phyloP scores from a whole-genome alignment of 1,140 invertebrate species.

The Battus philenor region DNA sequence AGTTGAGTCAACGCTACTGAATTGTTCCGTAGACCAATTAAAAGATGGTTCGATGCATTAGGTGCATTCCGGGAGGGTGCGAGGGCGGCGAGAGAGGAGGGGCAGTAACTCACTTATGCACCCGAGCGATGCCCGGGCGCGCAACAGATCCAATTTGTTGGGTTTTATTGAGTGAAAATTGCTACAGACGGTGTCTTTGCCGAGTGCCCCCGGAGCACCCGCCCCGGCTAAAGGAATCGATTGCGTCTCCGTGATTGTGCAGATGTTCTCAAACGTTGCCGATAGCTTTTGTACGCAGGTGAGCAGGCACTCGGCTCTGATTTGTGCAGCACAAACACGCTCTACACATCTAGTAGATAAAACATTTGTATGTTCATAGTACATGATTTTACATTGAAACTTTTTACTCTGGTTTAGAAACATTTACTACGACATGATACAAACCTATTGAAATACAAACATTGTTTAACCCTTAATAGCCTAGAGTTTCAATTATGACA shows the following conservation, averaged over 20 bases:
- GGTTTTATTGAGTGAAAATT: slow-evolving; percentile 38
- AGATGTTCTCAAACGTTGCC: neutral
- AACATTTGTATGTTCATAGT: too few species aligned
- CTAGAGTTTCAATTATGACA: too few species aligned
- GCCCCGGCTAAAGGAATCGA: neutral
- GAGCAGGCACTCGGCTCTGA: too few species aligned
- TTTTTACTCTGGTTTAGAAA: too few species aligned
- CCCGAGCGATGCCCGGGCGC: slow-evolving; percentile 22
- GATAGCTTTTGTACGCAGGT: too few species aligned
- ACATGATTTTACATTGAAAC: too few species aligned
- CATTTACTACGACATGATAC: too few species aligned
- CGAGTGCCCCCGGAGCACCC: neutral
- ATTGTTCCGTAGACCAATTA: slow-evolving; percentile 22
- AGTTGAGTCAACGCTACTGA: too few species aligned
- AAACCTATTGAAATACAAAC: too few species aligned
- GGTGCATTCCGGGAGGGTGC: slow-evolving; percentile 23
- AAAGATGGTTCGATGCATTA: slow-evolving; percentile 32
- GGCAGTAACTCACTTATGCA: slow-evolving; percentile 31
- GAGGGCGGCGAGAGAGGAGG: slow-evolving; percentile 5
- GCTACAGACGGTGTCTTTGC: slow-evolving; percentile 25
- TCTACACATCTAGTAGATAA: too few species aligned
- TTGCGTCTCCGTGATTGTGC: neutral
- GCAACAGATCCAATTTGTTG: slow-evolving; percentile 29
- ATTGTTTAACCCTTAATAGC: too few species aligned
- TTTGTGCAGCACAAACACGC: too few species aligned